Percentiles rank a stretch among this genome's conserved stretches.
Evolutionary conservation across 2,888 invertebrate genomes (phyloP).

Genomic region (Keiferia lycopersicella): DNA sequence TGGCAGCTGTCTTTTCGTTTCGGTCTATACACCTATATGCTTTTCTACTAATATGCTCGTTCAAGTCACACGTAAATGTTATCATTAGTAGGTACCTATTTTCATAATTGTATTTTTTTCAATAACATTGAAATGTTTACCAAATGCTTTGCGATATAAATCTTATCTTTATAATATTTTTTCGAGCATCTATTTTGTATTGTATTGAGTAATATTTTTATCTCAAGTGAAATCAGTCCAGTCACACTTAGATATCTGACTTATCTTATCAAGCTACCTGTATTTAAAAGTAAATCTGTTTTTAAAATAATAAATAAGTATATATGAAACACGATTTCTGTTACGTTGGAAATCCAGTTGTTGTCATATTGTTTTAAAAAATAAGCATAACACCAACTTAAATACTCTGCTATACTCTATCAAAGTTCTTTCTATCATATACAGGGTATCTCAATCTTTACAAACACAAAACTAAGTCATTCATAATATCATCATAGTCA

Average conservation of each 20-base stretch:
- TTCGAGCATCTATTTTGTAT: conserved; percentile 1
- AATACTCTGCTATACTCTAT: no score
- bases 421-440: no score
- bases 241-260: not conserved
- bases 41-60: not conserved
- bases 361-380: no score
- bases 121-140: not conserved
- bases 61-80: not conserved
- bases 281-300: conserved; percentile 4
- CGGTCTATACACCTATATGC: not conserved
- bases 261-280: conserved; percentile 6
- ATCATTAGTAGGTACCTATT: not conserved
- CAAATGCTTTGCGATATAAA: not conserved
- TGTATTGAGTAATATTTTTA: conserved; percentile 3
- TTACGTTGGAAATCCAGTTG: not conserved
- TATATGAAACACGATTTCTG: not conserved
- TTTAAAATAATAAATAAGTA: not conserved
- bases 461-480: not conserved
- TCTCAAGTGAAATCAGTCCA: conserved; percentile 2
- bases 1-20: conserved; percentile 13
- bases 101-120: not conserved
- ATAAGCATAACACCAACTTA: no score
- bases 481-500: not conserved
- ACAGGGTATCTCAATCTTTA: not conserved
- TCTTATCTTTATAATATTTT: conserved; percentile 2